phyloP scores from a whole-genome alignment of 2,888 invertebrate genomes.

The Trileptium ribeirensis region DNA sequence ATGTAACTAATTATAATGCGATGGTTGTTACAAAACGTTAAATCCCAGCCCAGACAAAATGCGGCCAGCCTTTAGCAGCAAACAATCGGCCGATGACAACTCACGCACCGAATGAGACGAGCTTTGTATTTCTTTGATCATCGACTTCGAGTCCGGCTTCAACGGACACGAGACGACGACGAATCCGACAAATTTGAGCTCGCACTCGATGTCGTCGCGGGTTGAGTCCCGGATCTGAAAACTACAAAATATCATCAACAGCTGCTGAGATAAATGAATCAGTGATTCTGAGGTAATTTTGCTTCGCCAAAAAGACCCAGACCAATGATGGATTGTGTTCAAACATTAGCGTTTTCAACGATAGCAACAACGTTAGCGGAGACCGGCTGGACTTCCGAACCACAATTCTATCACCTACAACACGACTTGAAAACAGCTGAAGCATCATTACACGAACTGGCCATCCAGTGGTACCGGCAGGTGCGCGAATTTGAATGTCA shows the following conservation, averaged over 20 bases:
- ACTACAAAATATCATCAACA: slow-evolving; percentile 15
- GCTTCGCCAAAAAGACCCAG: no score
- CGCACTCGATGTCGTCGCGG: slow-evolving; percentile 76
- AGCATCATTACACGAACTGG: no score
- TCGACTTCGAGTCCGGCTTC: slow-evolving; percentile 84
- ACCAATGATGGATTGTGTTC: no score
- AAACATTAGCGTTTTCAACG: no score
- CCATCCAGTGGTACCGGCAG: no score
- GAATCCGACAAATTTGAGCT: slow-evolving; percentile 87
- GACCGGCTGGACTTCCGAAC: no score
- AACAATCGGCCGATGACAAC: not conserved
- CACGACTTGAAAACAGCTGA: no score
- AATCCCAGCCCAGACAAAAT: not conserved
- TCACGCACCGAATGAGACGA: slow-evolving; percentile 74
- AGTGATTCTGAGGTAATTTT: no score
- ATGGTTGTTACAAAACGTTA: not conserved
- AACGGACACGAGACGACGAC: slow-evolving; percentile 95
- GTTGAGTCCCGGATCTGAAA: slow-evolving; percentile 64
- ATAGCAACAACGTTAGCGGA: no score
- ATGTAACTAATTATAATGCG: not conserved
- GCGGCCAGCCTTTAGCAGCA: not conserved
- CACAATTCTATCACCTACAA: no score
- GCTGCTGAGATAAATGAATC: no score
- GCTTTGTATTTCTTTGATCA: slow-evolving; percentile 86
- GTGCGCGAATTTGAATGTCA: no score